Conservation (phyloP, 2,113 vertebrate genomes). For the Sardina pilchardus region DNA sequence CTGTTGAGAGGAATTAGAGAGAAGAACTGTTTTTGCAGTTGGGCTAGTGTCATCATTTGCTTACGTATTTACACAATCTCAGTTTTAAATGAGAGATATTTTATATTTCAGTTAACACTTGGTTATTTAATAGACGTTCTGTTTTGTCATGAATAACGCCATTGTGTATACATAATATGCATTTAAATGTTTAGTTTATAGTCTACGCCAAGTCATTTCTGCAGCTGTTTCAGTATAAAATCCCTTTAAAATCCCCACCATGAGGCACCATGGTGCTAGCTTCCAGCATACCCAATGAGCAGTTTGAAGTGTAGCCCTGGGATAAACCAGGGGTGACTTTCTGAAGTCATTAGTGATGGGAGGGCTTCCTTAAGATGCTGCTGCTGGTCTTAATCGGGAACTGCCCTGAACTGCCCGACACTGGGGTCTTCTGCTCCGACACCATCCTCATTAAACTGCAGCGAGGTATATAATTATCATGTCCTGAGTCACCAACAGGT, state of each 20-base stretch:
- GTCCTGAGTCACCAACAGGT: slow-evolving; percentile 5
- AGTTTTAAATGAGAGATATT: too few relatives aligned
- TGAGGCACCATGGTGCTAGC: neutral
- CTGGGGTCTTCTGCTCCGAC: neutral
- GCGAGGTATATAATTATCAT: neutral
- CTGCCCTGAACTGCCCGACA: neutral
- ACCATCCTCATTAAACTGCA: neutral
- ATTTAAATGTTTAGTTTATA: too few relatives aligned
- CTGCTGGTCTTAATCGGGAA: neutral
- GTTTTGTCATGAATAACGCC: too few relatives aligned
- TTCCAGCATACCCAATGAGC: slow-evolving; percentile 3
- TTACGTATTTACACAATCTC: too few relatives aligned
- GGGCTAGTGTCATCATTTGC: too few relatives aligned
- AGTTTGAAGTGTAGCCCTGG: neutral
- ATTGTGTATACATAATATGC: too few relatives aligned
- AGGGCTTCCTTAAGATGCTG: neutral
- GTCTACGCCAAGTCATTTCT: too few relatives aligned
- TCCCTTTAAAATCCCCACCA: neutral
- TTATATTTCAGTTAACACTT: too few relatives aligned
- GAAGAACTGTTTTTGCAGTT: too few relatives aligned
- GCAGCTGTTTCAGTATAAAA: neutral
- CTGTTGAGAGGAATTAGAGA: too few relatives aligned
- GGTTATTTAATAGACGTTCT: too few relatives aligned
- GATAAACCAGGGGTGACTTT: neutral
- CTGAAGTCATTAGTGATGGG: neutral